Conservation (phyloP, 2,888 invertebrate species). For the Diloba caeruleocephala region DNA sequence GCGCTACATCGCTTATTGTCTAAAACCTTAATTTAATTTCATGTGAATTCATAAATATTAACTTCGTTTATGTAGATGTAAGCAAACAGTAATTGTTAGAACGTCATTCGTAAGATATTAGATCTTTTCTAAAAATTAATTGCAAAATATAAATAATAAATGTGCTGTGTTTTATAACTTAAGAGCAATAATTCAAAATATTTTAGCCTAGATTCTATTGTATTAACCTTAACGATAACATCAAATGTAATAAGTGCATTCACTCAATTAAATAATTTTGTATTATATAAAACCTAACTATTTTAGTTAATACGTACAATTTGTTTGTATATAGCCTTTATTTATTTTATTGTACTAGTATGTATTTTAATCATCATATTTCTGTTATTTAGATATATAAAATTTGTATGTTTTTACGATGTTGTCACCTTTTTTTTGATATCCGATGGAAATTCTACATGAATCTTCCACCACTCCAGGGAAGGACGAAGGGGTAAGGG, state of each 20-base stretch:
- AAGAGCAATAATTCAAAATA: conserved; percentile 16
- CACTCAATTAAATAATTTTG: no score
- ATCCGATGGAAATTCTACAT: no score
- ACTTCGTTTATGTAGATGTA: conserved; percentile 56
- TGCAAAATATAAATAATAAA: conserved; percentile 43
- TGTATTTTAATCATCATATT: no score
- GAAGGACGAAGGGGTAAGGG: no score
- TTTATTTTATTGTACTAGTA: no score
- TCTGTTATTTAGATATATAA: no score
- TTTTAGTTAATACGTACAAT: no score
- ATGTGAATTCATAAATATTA: conserved; percentile 75
- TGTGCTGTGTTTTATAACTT: conserved; percentile 31
- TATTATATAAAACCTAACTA: no score
- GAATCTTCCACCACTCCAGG: no score
- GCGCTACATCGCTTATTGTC: conserved; percentile 73
- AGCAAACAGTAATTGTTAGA: conserved; percentile 52
- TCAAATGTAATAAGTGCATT: conserved; percentile 6
- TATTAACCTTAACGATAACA: conserved; percentile 3
- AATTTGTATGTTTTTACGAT: no score
- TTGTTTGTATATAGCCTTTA: no score
- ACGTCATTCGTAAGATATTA: conserved; percentile 42
- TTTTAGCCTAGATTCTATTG: conserved; percentile 1
- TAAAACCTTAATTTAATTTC: conserved; percentile 79
- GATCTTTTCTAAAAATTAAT: conserved; percentile 45
- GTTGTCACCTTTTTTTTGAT: no score